Evolutionary conservation across 1,140 invertebrate species (phyloP).

Genomic region (Drosophila hydei): DNA sequence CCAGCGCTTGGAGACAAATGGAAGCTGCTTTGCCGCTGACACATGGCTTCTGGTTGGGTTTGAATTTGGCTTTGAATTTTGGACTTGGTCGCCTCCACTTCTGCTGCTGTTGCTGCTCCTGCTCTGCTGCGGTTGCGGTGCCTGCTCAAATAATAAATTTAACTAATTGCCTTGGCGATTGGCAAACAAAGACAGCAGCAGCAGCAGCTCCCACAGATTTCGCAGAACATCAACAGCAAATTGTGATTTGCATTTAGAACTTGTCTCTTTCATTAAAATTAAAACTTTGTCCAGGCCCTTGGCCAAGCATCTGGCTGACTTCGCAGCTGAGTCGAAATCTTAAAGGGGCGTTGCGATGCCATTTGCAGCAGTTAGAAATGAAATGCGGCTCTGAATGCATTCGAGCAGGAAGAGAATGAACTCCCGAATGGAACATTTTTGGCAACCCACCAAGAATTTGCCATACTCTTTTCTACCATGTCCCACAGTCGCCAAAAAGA

Average conservation of each 20-base stretch:
- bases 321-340: conserved; percentile 1
- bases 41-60: conserved; percentile 31
- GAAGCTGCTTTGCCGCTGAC: conserved; percentile 64
- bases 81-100: conserved; percentile 17
- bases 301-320: not conserved
- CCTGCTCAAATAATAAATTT: conserved; percentile 79
- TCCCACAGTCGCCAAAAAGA: not conserved
- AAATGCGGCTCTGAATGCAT: conserved; percentile 11
- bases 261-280: conserved; percentile 31
- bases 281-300: conserved; percentile 25
- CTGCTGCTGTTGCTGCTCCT: conserved; percentile 3
- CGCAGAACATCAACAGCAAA: conserved; percentile 28
- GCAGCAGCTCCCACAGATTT: conserved; percentile 24
- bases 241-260: conserved; percentile 42
- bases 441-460: conserved; percentile 59
- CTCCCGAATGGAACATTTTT: conserved; percentile 15
- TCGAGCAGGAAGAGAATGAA: conserved; percentile 6
- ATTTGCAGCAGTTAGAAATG: conserved; percentile 14
- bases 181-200: conserved; percentile 48
- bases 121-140: conserved; percentile 64
- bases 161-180: conserved; percentile 75
- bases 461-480: conserved; percentile 38
- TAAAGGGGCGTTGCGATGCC: conserved; percentile 35
- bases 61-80: conserved; percentile 23
- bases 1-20: conserved; percentile 72